Conservation (phyloP, 2,888 invertebrate genomes). For the Neoascia interrupta region DNA sequence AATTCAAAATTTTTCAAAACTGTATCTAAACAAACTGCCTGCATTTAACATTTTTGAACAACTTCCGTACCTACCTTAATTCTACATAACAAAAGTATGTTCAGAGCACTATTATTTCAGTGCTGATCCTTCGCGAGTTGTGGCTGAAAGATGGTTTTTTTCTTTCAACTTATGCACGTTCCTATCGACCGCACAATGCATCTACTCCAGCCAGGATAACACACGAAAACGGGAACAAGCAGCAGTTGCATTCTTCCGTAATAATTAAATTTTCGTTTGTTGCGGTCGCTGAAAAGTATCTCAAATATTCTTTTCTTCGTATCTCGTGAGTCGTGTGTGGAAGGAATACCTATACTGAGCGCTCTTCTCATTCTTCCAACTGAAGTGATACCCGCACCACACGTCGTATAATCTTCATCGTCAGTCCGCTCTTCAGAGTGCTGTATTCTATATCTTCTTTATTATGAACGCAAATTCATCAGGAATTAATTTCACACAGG, state of each 20-base stretch:
- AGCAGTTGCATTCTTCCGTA: constrained; percentile 62
- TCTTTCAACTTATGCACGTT: constrained; percentile 63
- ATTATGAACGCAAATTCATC: constrained; percentile 68
- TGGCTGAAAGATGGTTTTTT: too few relatives aligned
- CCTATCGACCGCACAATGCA: constrained; percentile 27
- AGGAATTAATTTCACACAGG: constrained; percentile 69
- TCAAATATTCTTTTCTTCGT: constrained; percentile 38
- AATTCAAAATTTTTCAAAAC: too few relatives aligned
- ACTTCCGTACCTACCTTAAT: too few relatives aligned
- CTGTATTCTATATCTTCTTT: constrained; percentile 18
- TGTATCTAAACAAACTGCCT: too few relatives aligned
- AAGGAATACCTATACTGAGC: background rate
- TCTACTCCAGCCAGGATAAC: constrained; percentile 10
- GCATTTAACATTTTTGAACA: too few relatives aligned
- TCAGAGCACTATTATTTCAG: too few relatives aligned
- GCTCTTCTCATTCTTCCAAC: background rate
- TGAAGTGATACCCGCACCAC: too few relatives aligned
- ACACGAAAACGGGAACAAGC: constrained; percentile 40
- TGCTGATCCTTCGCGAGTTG: too few relatives aligned
- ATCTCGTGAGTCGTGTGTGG: background rate
- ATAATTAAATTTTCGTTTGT: constrained; percentile 67
- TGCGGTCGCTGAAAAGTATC: constrained; percentile 63
- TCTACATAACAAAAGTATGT: too few relatives aligned
- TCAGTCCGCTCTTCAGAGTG: background rate
- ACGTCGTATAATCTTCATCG: constrained; percentile 1